These are phyloP conservation scores for Brachyopa scutellaris DNA, from an alignment of 2,888 invertebrate species.

Conservation along the genomic window DNA sequence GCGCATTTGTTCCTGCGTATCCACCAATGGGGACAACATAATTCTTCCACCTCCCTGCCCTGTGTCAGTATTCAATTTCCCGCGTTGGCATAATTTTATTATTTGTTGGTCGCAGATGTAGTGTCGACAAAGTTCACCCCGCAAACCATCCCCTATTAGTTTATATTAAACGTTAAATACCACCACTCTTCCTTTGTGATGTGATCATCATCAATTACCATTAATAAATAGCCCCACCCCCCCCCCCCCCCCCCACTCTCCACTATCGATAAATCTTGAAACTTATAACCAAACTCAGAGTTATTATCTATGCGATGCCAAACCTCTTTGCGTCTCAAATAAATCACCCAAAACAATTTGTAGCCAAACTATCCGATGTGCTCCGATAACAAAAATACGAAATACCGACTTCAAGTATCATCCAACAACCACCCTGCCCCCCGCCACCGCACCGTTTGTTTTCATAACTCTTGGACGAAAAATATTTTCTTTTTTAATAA, in stretches of 20 bases:
- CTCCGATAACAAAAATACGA: conserved; percentile 29
- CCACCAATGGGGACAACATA: too few species aligned
- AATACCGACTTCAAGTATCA: conserved; percentile 39
- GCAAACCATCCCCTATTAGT: neutral
- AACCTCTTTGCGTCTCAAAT: conserved; percentile 67
- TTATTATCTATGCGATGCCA: conserved; percentile 69
- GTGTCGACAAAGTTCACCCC: too few species aligned
- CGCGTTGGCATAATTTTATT: too few species aligned
- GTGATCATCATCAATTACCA: conserved; percentile 66
- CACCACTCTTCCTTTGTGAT: conserved; percentile 19
- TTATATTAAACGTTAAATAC: neutral
- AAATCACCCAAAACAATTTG: conserved; percentile 70
- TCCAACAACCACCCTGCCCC: conserved; percentile 7
- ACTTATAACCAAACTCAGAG: conserved; percentile 64
- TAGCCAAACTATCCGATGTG: conserved; percentile 54
- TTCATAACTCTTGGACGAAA: conserved; percentile 49
- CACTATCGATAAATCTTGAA: conserved; percentile 61
- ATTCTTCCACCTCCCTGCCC: too few species aligned
- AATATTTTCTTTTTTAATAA: conserved; percentile 57
- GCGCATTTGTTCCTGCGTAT: too few species aligned
- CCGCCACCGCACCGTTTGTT: neutral
- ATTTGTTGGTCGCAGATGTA: neutral
- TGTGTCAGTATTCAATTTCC: too few species aligned
- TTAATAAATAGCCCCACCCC: conserved; percentile 52
- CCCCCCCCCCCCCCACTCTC: neutral